Evolutionary conservation across 1,140 invertebrate genomes (phyloP).

Genomic region (Amphibalanus amphitrite): DNA sequence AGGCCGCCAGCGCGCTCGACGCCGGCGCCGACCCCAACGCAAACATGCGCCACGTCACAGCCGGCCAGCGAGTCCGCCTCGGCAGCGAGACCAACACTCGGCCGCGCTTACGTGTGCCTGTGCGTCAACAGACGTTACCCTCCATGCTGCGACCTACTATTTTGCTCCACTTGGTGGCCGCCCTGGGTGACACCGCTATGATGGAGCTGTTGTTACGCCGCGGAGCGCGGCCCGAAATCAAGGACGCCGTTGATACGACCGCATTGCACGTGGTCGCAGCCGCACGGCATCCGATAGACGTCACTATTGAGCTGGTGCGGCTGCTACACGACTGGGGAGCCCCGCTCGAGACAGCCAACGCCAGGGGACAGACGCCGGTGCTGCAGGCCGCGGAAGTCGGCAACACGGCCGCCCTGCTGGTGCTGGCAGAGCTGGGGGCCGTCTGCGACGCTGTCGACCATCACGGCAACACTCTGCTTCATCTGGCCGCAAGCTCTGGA

Average conservation of each 20-base stretch:
- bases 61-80: not conserved
- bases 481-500: not conserved
- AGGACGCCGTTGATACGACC: not conserved
- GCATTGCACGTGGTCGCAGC: not conserved
- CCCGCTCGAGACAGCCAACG: not conserved
- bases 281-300: not conserved
- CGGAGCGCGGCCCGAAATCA: no score
- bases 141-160: not conserved
- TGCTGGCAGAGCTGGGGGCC: not conserved
- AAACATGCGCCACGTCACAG: not conserved
- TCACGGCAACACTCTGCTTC: not conserved
- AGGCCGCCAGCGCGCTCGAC: not conserved
- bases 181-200: not conserved
- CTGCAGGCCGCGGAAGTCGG: not conserved
- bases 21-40: slow-evolving; percentile 1
- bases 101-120: no score
- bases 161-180: not conserved
- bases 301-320: not conserved
- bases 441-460: not conserved
- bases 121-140: not conserved
- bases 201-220: not conserved
- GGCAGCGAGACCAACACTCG: not conserved
- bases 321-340: not conserved
- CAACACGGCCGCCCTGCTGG: not conserved
- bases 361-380: not conserved